Conservation (phyloP, 2,888 invertebrate species). For the Philhelius pedissequus region DNA sequence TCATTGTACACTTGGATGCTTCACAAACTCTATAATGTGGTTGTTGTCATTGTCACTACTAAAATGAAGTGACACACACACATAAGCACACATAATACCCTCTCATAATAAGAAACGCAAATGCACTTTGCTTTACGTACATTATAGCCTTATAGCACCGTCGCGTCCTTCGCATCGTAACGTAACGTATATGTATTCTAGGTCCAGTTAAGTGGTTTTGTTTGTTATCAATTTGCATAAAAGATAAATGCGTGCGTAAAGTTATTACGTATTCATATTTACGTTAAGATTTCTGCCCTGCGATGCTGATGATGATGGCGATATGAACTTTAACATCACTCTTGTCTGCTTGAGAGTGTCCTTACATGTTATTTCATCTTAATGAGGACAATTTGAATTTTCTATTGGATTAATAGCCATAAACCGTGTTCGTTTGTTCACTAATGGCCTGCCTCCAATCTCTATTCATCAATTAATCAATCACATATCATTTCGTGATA, state of each 20-base stretch:
- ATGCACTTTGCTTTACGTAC: not conserved
- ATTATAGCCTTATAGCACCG: no score
- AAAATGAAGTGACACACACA: conserved; percentile 9
- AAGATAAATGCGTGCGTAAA: conserved; percentile 41
- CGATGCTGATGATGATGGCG: conserved; percentile 3
- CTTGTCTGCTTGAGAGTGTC: not conserved
- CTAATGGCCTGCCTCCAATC: not conserved
- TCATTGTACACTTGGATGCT: conserved; percentile 46
- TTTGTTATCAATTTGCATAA: conserved; percentile 66
- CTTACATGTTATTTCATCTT: not conserved
- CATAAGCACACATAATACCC: not conserved
- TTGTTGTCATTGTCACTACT: conserved; percentile 45
- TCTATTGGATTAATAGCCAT: conserved; percentile 29
- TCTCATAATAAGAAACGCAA: no score
- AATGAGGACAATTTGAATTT: conserved; percentile 20
- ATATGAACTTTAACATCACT: not conserved
- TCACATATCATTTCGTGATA: conserved; percentile 42
- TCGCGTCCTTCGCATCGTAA: not conserved
- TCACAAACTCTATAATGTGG: conserved; percentile 22
- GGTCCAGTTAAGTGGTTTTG: conserved; percentile 60
- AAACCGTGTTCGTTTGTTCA: not conserved
- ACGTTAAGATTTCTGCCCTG: conserved; percentile 5
- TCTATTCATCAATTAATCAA: conserved; percentile 52
- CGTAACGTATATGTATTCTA: not conserved
- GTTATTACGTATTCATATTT: conserved; percentile 55